Evolutionary conservation across 2,113 vertebrate genomes (phyloP).

Genomic region (Acrocephalus arundinaceus): DNA sequence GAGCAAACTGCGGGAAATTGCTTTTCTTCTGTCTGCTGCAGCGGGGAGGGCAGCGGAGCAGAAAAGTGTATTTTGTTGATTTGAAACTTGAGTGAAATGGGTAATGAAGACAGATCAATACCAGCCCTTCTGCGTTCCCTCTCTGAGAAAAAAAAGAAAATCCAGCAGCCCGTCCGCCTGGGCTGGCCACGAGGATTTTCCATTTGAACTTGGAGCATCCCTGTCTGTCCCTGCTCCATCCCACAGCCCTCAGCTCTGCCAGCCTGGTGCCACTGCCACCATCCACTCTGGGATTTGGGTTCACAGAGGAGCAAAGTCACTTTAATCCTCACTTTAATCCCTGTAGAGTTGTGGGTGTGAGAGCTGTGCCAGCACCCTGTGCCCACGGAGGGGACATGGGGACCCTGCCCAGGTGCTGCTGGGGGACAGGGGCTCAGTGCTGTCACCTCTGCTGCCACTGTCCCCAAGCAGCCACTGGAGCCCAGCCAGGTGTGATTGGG

Average conservation of each 20-base stretch:
- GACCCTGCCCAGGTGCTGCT: fast-evolving
- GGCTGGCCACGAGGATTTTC: background rate
- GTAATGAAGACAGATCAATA: conserved; percentile 85
- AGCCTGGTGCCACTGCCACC: background rate
- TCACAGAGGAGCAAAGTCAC: background rate
- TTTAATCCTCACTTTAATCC: fast-evolving
- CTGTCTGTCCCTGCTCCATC: background rate
- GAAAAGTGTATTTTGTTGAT: conserved; percentile 87
- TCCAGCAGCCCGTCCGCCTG: background rate
- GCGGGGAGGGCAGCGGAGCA: conserved; percentile 74
- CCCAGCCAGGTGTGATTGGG: background rate
- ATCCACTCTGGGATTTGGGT: fast-evolving
- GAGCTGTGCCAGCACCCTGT: fast-evolving
- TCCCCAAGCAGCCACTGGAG: background rate
- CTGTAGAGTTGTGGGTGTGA: fast-evolving
- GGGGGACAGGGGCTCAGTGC: background rate
- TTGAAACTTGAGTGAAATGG: conserved; percentile 88
- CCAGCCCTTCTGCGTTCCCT: conserved; percentile 36
- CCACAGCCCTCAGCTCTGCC: background rate
- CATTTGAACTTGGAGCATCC: background rate
- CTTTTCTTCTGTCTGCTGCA: conserved; percentile 58
- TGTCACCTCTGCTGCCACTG: background rate
- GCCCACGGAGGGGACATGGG: fast-evolving
- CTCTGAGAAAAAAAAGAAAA: background rate
- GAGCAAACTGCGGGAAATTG: conserved; percentile 54